phyloP scores from a whole-genome alignment of 2,797 vertebrate genomes.

The Prionace glauca region DNA sequence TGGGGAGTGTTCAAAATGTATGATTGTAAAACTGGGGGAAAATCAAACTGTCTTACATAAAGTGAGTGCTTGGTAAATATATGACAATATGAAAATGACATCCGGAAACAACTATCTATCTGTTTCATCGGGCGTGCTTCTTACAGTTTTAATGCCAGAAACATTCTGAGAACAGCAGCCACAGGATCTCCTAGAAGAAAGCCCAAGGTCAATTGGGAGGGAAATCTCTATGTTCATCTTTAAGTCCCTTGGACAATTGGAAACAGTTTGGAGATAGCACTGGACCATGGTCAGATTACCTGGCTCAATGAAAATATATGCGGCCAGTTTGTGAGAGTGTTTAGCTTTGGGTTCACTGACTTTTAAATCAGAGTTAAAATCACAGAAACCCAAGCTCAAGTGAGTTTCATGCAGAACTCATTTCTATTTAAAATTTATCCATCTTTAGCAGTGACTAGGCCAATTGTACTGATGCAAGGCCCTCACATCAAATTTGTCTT shows the following conservation, averaged over 20 bases:
- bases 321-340: too few relatives aligned
- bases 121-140: background rate
- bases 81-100: background rate
- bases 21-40: too few relatives aligned
- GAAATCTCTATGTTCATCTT: background rate
- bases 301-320: background rate
- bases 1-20: too few relatives aligned
- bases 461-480: background rate
- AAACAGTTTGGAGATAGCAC: background rate
- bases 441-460: background rate
- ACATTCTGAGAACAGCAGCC: background rate
- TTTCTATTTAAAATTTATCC: background rate
- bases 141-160: background rate
- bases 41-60: too few relatives aligned
- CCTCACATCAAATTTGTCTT: background rate
- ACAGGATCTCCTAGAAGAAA: background rate
- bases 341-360: background rate
- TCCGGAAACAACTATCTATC: background rate
- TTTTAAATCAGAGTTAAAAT: background rate
- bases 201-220: background rate
- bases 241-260: background rate
- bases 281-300: background rate
- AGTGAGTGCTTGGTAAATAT: background rate
- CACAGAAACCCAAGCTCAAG: background rate
- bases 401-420: background rate